phyloP scores from a whole-genome alignment of 2,797 vertebrate genomes.

The Balearica regulorum region DNA sequence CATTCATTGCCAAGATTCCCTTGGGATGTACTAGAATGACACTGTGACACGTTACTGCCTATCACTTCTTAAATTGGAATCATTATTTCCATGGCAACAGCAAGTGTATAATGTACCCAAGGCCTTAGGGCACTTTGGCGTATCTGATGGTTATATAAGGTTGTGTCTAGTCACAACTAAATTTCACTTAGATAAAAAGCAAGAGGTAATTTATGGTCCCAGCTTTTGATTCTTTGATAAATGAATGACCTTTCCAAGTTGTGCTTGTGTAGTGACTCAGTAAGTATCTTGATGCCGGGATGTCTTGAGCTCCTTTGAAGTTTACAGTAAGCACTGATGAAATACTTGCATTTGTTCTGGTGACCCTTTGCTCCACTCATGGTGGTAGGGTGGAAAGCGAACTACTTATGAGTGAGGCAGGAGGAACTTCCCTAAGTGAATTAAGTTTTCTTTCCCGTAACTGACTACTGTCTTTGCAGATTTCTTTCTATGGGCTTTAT shows the following conservation, averaged over 20 bases:
- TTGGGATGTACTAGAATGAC: background rate
- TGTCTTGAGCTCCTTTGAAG: background rate
- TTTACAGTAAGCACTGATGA: background rate
- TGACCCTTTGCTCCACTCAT: background rate
- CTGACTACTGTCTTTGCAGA: background rate
- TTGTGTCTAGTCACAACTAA: background rate
- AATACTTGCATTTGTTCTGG: background rate
- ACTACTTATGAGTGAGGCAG: background rate
- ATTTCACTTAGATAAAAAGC: slow-evolving; percentile 22
- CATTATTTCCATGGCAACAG: slow-evolving; percentile 32
- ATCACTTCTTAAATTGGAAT: background rate
- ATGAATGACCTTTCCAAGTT: background rate
- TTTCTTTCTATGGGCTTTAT: background rate
- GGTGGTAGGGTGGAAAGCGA: background rate
- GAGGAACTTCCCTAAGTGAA: background rate
- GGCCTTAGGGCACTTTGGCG: background rate
- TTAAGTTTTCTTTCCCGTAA: background rate
- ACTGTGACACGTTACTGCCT: background rate
- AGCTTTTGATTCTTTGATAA: background rate
- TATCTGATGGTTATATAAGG: background rate
- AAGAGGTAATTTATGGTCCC: background rate
- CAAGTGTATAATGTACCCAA: background rate
- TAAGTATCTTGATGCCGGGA: background rate
- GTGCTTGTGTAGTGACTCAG: background rate
- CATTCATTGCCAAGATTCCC: background rate